Base-by-base conservation (phyloP, 2,888 invertebrate species). In the Andrena camellia region DNA sequence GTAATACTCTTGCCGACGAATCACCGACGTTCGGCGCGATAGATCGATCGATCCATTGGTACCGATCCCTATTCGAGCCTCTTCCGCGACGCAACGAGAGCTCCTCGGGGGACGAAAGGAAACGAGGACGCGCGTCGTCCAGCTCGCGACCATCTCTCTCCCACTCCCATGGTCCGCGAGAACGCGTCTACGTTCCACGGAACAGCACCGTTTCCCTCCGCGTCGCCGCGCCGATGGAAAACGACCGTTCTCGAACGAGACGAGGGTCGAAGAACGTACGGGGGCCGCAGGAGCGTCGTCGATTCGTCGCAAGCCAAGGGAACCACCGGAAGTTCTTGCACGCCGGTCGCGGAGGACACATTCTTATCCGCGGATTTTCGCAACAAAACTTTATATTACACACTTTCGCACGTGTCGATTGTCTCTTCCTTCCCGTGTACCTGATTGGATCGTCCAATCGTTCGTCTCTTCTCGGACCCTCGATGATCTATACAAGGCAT, bases 241-340 rank as follows among this genome's bases (percentile, higher is more conserved):
- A 26, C 52, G 31, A 42, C 31, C 69, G 81, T 26, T 63, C 26
- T 50, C 23, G n/a, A 35, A 74, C 62, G 57, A 57, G 48, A 23
- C 54, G 42, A 33, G 20, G 13, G 8, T 17, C 60, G 50, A 64
- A 60, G 67, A 64, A 69, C 64, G 68, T 68, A 5, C 42, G 81
- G 81, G 83, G 71, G 63, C 54, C 72, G 72, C 48, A 26, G 77
- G n/a, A 68, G 78, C 78, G 69, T 10, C n/a, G 33, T n/a, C n/a
- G n/a, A 78, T 78, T 82, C 68, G 78, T 75, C 78, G 82, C 83
- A 84, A 78, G 52, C 64, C 72, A 50, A 10, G 60, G 57, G n/a
- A 20, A 59, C 31, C n/a, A 33, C 4, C 29, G 35, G 29, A 60
- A 29, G 10, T 33, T 7, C 29, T 29, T 23, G 29, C 33, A 10